phyloP scores from a whole-genome alignment of 2,888 invertebrate species.

The Onthophagus sagittarius region DNA sequence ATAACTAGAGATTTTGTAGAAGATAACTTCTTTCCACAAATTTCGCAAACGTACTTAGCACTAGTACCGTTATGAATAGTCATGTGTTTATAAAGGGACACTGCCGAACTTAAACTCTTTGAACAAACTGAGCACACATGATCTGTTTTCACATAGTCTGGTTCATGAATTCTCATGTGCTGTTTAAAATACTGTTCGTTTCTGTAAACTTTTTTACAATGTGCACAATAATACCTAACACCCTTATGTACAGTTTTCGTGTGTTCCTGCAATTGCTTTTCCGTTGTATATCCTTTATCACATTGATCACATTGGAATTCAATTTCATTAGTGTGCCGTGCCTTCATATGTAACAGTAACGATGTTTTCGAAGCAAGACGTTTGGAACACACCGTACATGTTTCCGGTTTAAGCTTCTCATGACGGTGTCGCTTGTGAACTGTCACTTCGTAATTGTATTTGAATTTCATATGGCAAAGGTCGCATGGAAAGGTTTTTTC shows the following conservation, averaged over 20 bases:
- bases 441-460: conserved; percentile 38
- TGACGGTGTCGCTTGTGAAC: conserved; percentile 36
- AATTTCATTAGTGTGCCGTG: conserved; percentile 22
- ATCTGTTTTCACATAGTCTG: conserved; percentile 19
- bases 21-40: conserved; percentile 43
- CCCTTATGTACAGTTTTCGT: conserved; percentile 24
- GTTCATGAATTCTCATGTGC: conserved; percentile 21
- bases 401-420: conserved; percentile 24
- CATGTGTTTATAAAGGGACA: conserved; percentile 22
- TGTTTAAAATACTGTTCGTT: conserved; percentile 26
- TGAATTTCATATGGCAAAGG: conserved; percentile 25
- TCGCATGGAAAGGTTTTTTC: conserved; percentile 23
- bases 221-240: conserved; percentile 33
- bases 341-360: conserved; percentile 52
- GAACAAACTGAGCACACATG: conserved; percentile 28
- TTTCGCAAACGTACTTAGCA: conserved; percentile 36
- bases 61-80: conserved; percentile 21
- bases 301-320: conserved; percentile 34
- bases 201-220: conserved; percentile 27
- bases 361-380: conserved; percentile 49
- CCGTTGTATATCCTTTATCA: conserved; percentile 38
- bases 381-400: conserved; percentile 31
- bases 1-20: conserved; percentile 24
- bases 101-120: conserved; percentile 25
- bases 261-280: conserved; percentile 28